Evolutionary conservation across 2,888 invertebrate species (phyloP), one percentile per base, ranked within the genome.

Genomic region (Chrysina gloriosa): DNA sequence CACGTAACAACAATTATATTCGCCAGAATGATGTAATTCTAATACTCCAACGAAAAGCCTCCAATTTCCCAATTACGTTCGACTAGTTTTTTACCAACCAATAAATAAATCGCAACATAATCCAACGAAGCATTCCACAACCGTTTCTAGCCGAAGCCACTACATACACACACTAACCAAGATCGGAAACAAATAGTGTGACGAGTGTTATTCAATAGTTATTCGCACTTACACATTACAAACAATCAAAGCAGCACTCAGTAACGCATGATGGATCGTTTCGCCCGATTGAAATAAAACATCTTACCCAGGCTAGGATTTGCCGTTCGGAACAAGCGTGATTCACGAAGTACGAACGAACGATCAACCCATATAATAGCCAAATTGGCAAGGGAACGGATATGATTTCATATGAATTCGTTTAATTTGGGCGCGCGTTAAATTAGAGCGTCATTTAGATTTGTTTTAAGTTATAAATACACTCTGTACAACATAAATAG

Each of bases 301-400:
- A 58, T 58, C 39, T 27, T 61, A 14, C 29, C 58, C 19, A 4
- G 58, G 14, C 5, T 45, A 11, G 6, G 27, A 29, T 36, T 27
- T 42, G 27, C 7, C 27, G n/a, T n/a, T n/a, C 6, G 7, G 16
- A 61, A 25, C 2, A 16, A 14, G 19, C 25, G 42, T 58, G 42
- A 58, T 42, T 42, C 42, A 42, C 19, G 1, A 27, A 25, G 16
- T 27, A 31, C 25, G n/a, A n/a, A 61, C 36, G 29, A 42, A 14
- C 25, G 39, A 58, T 58, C 45, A 29, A 16, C n/a, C 42, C 25
- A 61, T 27, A 61, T 61, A 61, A 61, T 61, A 7, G 19, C 27
- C 19, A 45, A 61, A 61, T 61, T 45, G 27, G 25, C 42, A 45
- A 45, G 42, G 19, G 45, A 42, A n/a, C 58, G 42, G 27, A 42